Conservation (phyloP, 2,797 vertebrate genomes). For the Cetoscarus ocellatus region DNA sequence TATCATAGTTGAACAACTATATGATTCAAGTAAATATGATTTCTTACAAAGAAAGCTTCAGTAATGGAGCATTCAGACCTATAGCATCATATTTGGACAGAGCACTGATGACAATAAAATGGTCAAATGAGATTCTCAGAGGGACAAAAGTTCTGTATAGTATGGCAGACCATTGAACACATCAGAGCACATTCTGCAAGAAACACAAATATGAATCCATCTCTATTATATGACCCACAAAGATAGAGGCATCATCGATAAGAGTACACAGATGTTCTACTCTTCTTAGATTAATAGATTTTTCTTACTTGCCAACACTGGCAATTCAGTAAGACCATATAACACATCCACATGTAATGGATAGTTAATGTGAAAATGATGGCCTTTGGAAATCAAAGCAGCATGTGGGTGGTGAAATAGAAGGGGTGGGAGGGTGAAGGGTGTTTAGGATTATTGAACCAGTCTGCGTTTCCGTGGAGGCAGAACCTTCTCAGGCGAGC, state of each 20-base stretch:
- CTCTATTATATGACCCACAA: constrained; percentile 47
- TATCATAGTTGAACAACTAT: neutral
- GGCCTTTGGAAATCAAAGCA: constrained; percentile 69
- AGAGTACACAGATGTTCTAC: constrained; percentile 51
- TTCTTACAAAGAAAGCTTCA: neutral
- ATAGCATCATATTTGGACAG: too few relatives aligned
- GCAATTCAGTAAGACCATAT: constrained; percentile 43
- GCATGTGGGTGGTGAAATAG: constrained; percentile 53
- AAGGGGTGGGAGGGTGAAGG: constrained; percentile 43
- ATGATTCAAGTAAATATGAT: neutral
- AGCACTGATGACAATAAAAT: too few relatives aligned
- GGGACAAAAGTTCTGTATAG: too few relatives aligned
- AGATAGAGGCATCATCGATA: constrained; percentile 29
- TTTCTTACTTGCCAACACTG: constrained; percentile 19
- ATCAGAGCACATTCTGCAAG: too few relatives aligned
- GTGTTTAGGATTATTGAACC: constrained; percentile 61
- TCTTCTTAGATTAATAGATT: constrained; percentile 46
- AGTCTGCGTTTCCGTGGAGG: constrained; percentile 2
- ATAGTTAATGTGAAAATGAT: constrained; percentile 73
- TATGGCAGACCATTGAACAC: too few relatives aligned
- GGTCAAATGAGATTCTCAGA: too few relatives aligned
- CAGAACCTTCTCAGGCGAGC: constrained; percentile 45
- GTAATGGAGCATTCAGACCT: neutral
- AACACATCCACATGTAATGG: constrained; percentile 68
- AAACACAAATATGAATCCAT: constrained; percentile 33